Percentiles rank a stretch among this genome's conserved stretches.
These are phyloP conservation scores for Macrosteles quadrilineatus DNA, from an alignment of 1,140 invertebrate species.

Conservation along the genomic window DNA sequence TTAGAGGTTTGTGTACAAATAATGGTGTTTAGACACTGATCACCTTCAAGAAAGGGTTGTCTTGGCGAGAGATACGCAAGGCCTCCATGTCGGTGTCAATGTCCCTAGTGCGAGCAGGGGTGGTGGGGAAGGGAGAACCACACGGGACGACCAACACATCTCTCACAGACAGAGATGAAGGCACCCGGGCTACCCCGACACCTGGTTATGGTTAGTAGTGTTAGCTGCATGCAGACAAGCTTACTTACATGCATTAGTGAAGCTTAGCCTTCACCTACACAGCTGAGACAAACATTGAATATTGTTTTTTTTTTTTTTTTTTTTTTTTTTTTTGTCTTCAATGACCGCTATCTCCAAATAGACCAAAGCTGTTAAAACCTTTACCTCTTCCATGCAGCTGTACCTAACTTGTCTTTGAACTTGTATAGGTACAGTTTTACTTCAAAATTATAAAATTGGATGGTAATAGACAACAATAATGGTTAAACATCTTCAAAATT, in stretches of 20 bases:
- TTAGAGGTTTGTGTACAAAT: too few species aligned
- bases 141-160: constrained; percentile 55
- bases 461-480: too few species aligned
- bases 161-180: constrained; percentile 55
- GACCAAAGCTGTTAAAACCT: neutral
- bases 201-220: neutral
- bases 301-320: too few species aligned
- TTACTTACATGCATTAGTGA: neutral
- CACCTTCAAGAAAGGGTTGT: constrained; percentile 80
- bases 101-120: constrained; percentile 71
- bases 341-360: neutral
- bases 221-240: neutral
- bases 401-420: too few species aligned
- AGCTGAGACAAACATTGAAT: neutral
- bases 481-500: too few species aligned
- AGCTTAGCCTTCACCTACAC: neutral
- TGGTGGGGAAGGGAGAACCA: constrained; percentile 58
- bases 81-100: constrained; percentile 84
- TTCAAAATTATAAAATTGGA: too few species aligned
- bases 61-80: constrained; percentile 72
- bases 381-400: too few species aligned
- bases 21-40: neutral
- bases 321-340: too few species aligned
- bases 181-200: constrained; percentile 49
- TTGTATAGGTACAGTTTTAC: too few species aligned